Conservation (phyloP, 2,113 vertebrate species). For the Odocoileus virginianus region DNA sequence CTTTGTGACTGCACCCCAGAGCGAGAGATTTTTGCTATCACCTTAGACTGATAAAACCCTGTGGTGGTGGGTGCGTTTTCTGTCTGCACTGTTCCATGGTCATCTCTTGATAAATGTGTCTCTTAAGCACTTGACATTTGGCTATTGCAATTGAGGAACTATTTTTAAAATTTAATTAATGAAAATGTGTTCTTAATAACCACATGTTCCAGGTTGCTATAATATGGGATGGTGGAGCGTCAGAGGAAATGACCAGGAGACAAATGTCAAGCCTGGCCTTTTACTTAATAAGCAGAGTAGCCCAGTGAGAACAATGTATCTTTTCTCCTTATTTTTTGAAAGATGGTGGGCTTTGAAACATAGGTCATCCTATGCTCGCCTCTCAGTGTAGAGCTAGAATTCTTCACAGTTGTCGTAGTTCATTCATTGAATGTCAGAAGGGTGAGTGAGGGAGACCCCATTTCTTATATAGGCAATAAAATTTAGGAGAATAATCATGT, state of each 20-base stretch:
- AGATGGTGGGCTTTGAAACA: neutral
- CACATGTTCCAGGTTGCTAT: neutral
- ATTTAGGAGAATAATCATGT: neutral
- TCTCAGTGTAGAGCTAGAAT: neutral
- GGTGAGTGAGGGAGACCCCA: neutral
- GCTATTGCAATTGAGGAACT: neutral
- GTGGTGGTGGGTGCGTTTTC: neutral
- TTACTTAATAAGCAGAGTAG: neutral
- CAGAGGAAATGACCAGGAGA: neutral
- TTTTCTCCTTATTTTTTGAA: conserved; percentile 5
- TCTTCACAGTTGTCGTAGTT: neutral
- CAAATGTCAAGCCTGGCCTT: neutral
- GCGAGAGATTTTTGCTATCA: neutral
- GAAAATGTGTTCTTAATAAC: neutral
- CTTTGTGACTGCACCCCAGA: neutral
- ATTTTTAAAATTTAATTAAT: neutral
- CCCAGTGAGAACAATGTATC: neutral
- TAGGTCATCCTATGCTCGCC: neutral
- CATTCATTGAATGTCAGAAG: neutral
- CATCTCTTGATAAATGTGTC: neutral
- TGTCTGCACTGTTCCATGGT: neutral
- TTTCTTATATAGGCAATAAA: neutral
- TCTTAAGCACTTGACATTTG: neutral
- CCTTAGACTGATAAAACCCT: neutral
- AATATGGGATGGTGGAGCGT: neutral